These are phyloP conservation scores for Mico argentatus DNA, from an alignment of 2,797 vertebrate species.

Conservation along the genomic window DNA sequence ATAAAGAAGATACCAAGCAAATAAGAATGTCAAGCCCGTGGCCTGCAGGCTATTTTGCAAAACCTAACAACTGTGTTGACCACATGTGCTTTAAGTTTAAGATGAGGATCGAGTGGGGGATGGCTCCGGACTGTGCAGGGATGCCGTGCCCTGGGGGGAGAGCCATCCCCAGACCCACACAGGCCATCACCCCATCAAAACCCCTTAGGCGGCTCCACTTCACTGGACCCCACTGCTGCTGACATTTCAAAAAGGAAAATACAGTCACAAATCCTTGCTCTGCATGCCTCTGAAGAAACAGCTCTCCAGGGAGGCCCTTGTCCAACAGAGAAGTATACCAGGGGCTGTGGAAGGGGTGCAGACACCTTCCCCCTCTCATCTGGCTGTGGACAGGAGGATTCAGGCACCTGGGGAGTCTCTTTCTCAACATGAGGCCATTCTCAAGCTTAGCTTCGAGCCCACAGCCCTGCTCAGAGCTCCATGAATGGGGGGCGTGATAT, in stretches of 20 bases:
- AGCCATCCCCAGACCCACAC: accelerated
- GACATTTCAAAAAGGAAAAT: neutral
- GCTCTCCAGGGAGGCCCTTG: neutral
- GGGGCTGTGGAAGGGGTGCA: accelerated
- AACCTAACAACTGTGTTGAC: neutral
- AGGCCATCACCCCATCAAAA: neutral
- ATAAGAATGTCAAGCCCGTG: neutral
- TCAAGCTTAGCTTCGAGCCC: too few relatives aligned
- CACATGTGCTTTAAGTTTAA: too few relatives aligned
- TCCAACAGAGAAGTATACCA: accelerated
- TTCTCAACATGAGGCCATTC: neutral
- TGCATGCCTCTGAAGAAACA: neutral
- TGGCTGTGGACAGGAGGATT: accelerated
- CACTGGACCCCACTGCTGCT: neutral
- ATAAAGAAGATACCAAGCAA: neutral
- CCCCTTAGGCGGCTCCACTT: neutral
- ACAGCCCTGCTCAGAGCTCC: neutral
- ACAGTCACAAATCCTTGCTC: neutral
- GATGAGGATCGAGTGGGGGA: neutral
- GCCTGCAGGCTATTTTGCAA: neutral
- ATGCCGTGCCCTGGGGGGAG: neutral
- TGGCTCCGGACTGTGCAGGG: too few relatives aligned
- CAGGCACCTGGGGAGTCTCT: neutral
- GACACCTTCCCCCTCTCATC: neutral
- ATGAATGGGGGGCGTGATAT: accelerated